Evolutionary conservation across 2,888 invertebrate genomes (phyloP), one percentile per base, ranked within the genome.

Genomic region (Parnassius mnemosyne): DNA sequence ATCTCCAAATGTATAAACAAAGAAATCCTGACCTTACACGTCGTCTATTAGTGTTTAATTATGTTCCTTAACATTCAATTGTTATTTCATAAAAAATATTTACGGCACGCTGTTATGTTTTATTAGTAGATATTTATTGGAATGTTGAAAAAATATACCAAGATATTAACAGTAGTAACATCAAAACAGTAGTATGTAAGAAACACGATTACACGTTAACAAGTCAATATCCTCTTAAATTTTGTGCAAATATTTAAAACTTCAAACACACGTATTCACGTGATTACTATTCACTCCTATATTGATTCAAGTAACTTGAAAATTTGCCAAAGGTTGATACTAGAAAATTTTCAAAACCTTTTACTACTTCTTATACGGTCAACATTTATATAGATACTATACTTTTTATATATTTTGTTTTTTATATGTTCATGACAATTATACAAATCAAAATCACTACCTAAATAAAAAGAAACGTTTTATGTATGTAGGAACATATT

Each of bases 151-250:
- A 5, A 34, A 7, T 7, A 34, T 34, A 34, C 5, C 34, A 34
- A 34, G 7, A 57, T 47, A 42, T 46, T 47, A n/a, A 60, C 41
- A 42, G 16, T 46, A n/a, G 20, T 46, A 53, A 70, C 55, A 52
- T 47, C 49, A 62, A 61, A 59, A 44, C 34, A 61, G 34, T 34
- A 34, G 34, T 34, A 61, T 56, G 16, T 57, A 43, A 46, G 20
- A 12, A 25, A 43, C 52, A 47, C 10, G 53, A 56, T 62, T 52
- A 67, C 34, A 34, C 65, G 68, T 65, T 68, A 64, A 50, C 62
- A 63, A 70, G 79, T 77, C 76, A 82, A 81, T 67, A 79, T 69
- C 60, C 75, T 76, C 64, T 64, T 55, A 65, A 79, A 71, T 63
- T 68, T 67, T 72, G 65, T 66, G 55, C 71, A 79, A 79, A 78